Evolutionary conservation across 2,888 invertebrate genomes (phyloP).

Genomic region (Epinotia nisella): DNA sequence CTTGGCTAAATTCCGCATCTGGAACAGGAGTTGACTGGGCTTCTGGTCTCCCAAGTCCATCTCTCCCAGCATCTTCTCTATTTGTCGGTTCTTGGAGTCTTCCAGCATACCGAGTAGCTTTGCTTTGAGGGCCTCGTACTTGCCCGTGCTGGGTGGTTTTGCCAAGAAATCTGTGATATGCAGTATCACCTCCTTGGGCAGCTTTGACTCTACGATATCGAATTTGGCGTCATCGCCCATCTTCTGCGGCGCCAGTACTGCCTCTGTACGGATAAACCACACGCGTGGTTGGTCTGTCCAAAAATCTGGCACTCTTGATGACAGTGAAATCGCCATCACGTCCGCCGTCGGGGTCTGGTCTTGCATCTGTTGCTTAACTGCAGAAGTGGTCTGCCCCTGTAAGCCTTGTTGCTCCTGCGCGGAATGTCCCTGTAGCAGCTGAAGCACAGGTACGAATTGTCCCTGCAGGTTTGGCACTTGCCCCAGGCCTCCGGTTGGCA

Average conservation of each 20-base stretch:
- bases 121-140: conserved; percentile 28
- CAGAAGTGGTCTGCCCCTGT: no score
- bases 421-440: no score
- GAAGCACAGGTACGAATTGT: no score
- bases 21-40: background rate
- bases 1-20: background rate
- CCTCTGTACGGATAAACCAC: conserved; percentile 18
- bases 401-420: no score
- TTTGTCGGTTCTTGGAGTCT: conserved; percentile 25
- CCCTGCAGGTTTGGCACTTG: no score
- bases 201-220: conserved; percentile 14
- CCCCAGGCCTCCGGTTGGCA: no score
- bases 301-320: background rate
- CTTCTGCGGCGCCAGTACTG: conserved; percentile 6
- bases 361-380: no score
- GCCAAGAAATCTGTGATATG: conserved; percentile 30
- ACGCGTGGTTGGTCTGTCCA: background rate
- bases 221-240: conserved; percentile 2
- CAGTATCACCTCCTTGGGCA: conserved; percentile 10
- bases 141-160: background rate
- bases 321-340: background rate
- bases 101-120: conserved; percentile 20
- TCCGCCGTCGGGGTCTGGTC: no score
- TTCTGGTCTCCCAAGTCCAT: conserved; percentile 4
- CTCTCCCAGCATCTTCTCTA: conserved; percentile 26